Evolutionary conservation across 2,797 vertebrate species (phyloP).

Genomic region (Melanotaenia nigrans): DNA sequence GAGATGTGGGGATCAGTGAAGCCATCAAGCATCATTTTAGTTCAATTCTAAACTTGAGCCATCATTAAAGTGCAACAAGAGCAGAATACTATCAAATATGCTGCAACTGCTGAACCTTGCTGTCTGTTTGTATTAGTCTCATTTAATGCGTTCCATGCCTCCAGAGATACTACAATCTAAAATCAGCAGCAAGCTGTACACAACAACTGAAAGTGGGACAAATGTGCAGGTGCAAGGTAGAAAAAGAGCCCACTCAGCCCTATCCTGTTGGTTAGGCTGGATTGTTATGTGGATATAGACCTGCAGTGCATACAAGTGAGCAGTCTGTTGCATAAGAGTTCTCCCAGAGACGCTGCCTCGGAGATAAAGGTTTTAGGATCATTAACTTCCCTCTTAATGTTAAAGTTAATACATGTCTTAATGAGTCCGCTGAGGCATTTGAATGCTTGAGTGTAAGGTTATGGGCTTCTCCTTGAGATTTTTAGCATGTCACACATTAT

Average conservation of each 20-base stretch:
- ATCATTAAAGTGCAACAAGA: conserved; percentile 52
- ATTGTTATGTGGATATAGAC: conserved; percentile 27
- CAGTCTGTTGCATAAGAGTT: conserved; percentile 40
- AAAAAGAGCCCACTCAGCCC: conserved; percentile 31
- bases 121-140: conserved; percentile 66
- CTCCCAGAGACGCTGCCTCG: conserved; percentile 1
- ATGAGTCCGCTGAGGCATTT: conserved; percentile 23
- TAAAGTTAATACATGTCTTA: conserved; percentile 38
- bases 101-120: conserved; percentile 38
- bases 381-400: conserved; percentile 48
- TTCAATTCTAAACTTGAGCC: conserved; percentile 37
- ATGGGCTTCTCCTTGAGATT: neutral
- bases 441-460: conserved; percentile 16
- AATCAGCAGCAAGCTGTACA: conserved; percentile 53
- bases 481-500: too few relatives aligned
- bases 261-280: conserved; percentile 48
- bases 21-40: conserved; percentile 33
- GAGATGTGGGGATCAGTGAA: conserved; percentile 31
- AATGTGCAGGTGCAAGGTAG: conserved; percentile 59
- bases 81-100: conserved; percentile 27
- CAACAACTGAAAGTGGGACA: conserved; percentile 63
- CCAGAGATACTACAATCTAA: conserved; percentile 58
- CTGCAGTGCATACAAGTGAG: conserved; percentile 31
- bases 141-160: conserved; percentile 59
- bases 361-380: conserved; percentile 30